A percentile compares a stretch with the other conserved stretches of the same genome.
These are phyloP conservation scores for Apodemia zela DNA, from an alignment of 2,888 invertebrate genomes.

Conservation along the genomic window DNA sequence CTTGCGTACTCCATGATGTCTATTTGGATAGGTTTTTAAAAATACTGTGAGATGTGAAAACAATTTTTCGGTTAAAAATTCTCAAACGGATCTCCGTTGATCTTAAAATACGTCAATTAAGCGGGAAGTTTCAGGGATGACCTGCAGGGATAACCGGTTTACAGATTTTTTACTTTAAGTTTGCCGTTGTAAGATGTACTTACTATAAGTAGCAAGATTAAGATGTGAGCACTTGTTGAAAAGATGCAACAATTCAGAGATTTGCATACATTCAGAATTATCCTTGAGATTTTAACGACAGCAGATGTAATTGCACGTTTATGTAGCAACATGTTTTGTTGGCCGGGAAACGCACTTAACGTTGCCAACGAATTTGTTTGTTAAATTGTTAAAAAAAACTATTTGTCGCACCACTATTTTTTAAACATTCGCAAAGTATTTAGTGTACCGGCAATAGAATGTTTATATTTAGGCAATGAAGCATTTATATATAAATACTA, in stretches of 20 bases:
- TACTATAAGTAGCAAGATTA: not conserved
- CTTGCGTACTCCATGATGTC: too few relatives aligned
- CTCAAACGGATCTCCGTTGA: too few relatives aligned
- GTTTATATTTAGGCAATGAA: not conserved
- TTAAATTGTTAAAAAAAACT: conserved; percentile 4
- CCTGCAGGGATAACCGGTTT: too few relatives aligned
- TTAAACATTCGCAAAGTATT: conserved; percentile 35
- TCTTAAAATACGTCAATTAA: too few relatives aligned
- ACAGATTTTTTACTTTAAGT: too few relatives aligned
- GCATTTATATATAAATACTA: not conserved
- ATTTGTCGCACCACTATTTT: not conserved
- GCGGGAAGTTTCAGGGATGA: too few relatives aligned
- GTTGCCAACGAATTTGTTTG: conserved; percentile 13
- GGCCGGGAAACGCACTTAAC: conserved; percentile 6
- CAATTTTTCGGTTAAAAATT: too few relatives aligned
- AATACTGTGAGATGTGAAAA: too few relatives aligned
- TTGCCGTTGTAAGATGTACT: not conserved
- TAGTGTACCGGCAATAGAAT: conserved; percentile 34
- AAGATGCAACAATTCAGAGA: not conserved
- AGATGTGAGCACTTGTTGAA: not conserved
- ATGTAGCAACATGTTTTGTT: conserved; percentile 10
- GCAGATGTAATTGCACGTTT: conserved; percentile 5
- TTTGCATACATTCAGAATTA: conserved; percentile 2
- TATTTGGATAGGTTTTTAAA: too few relatives aligned
- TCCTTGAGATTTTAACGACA: conserved; percentile 9